Evolutionary conservation across 2,888 invertebrate genomes (phyloP).

Genomic region (Hirtodrosophila confusa): DNA sequence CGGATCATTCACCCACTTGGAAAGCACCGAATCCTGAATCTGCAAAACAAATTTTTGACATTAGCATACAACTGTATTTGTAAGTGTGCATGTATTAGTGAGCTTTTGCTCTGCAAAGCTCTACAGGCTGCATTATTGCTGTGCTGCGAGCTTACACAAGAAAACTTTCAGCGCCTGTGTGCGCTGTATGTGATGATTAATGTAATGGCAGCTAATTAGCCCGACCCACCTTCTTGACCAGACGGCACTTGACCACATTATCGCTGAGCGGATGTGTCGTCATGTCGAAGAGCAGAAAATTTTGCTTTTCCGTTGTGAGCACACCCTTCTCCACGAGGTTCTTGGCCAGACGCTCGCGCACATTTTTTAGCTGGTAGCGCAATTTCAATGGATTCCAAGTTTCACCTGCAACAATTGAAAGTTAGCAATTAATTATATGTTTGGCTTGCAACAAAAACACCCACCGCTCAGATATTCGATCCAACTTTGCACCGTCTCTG

Average conservation of each 20-base stretch:
- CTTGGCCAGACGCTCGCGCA: constrained; percentile 98
- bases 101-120: neutral
- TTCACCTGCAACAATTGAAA: constrained; percentile 87
- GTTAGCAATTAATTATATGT: neutral
- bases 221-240: constrained; percentile 94
- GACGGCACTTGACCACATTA: constrained; percentile 95
- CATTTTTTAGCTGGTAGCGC: constrained; percentile 98
- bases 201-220: too few species aligned
- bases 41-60: constrained; percentile 78
- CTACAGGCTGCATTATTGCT: neutral
- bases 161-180: too few species aligned
- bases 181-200: too few species aligned
- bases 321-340: constrained; percentile 99
- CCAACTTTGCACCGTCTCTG: constrained; percentile 99
- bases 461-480: constrained; percentile 99
- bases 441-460: neutral
- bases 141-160: neutral
- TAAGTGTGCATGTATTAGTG: neutral
- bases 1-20: constrained; percentile 98
- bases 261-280: constrained; percentile 99
- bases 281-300: constrained; percentile 99
- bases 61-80: constrained; percentile 32
- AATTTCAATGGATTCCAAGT: constrained; percentile 99
- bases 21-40: constrained; percentile 98
- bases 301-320: constrained; percentile 99